Conservation (phyloP, 1,140 invertebrate genomes). For the Eurytemora carolleeae region DNA sequence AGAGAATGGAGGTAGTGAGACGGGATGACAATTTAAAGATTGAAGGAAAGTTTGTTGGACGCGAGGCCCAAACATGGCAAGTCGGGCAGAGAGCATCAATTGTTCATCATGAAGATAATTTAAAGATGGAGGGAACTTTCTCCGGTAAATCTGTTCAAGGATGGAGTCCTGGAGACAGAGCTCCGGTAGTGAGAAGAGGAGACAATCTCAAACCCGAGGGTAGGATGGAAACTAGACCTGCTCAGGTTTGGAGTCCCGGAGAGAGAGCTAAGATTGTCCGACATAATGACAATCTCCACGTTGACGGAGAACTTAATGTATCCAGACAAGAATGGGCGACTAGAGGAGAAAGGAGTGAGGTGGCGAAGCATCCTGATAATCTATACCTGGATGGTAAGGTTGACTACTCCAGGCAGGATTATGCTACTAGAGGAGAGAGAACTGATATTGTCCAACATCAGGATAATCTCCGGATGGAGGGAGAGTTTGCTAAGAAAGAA, state of each 20-base stretch:
- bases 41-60: conserved; percentile 36
- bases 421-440: conserved; percentile 13
- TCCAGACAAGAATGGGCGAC: conserved; percentile 16
- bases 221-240: conserved; percentile 18
- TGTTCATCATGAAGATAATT: conserved; percentile 31
- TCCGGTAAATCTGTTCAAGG: background rate
- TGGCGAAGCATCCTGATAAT: conserved; percentile 11
- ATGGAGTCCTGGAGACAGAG: conserved; percentile 3
- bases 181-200: conserved; percentile 19
- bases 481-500: background rate
- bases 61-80: background rate
- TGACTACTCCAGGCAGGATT: conserved; percentile 16
- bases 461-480: conserved; percentile 12
- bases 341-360: conserved; percentile 10
- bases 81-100: conserved; percentile 20
- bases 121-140: conserved; percentile 35
- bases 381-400: conserved; percentile 28
- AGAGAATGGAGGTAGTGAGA: conserved; percentile 28
- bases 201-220: conserved; percentile 29
- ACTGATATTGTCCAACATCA: conserved; percentile 5
- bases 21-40: conserved; percentile 34
- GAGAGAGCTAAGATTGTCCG: conserved; percentile 9
- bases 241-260: background rate
- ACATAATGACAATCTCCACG: conserved; percentile 14
- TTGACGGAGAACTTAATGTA: background rate